A percentile compares a stretch with the other conserved stretches of the same genome.
These are phyloP conservation scores for Myrmecophaga tridactyla DNA, from an alignment of 2,113 vertebrate genomes.

Conservation along the genomic window DNA sequence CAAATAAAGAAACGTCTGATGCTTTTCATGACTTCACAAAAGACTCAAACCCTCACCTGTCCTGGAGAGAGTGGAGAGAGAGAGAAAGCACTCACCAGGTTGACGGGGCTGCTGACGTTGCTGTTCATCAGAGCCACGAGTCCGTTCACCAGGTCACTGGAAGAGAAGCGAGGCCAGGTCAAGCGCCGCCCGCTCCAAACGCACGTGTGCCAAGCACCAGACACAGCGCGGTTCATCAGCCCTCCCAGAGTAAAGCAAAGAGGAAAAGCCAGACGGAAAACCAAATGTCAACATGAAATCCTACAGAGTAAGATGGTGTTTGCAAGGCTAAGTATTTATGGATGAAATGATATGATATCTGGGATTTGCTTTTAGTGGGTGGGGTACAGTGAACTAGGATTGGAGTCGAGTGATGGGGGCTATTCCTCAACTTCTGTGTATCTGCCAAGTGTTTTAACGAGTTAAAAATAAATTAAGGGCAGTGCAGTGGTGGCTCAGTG, in stretches of 20 bases:
- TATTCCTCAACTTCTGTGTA: not conserved
- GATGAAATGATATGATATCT: not conserved
- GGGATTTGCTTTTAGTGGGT: not conserved
- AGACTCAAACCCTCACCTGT: not conserved
- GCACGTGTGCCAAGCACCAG: accelerated
- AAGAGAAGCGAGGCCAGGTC: conserved; percentile 60
- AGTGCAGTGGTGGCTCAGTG: too few relatives aligned
- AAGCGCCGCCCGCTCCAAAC: not conserved
- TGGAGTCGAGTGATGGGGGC: not conserved
- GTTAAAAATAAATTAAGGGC: not conserved
- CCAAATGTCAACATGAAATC: not conserved
- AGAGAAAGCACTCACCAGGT: conserved; percentile 89
- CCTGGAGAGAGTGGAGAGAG: not conserved
- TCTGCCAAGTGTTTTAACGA: not conserved
- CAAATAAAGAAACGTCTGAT: too few relatives aligned
- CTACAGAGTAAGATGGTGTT: not conserved
- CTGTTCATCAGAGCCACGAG: conserved; percentile 98
- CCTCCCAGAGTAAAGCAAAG: not conserved
- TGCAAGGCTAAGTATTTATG: not conserved
- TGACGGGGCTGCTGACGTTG: conserved; percentile 98
- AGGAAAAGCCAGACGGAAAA: conserved; percentile 2
- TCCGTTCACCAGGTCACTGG: conserved; percentile 96
- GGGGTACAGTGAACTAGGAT: not conserved
- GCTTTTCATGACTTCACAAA: not conserved
- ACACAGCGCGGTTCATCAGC: accelerated